Base-by-base conservation (phyloP, 2,797 vertebrate species). In the Salmo trutta region DNA sequence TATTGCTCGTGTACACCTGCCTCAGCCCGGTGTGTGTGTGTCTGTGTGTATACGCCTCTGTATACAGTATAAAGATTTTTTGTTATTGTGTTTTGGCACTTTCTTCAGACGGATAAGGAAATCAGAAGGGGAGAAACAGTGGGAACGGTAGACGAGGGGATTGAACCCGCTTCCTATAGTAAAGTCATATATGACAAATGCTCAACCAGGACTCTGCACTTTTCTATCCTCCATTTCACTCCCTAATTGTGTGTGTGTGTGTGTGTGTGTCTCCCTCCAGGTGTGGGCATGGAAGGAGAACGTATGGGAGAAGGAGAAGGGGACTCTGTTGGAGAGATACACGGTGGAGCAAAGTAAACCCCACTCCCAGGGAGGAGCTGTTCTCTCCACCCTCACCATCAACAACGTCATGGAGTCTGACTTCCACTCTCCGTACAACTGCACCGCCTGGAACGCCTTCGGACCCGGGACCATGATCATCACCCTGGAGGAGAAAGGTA, bases 261-360 rank as follows among this genome's bases (percentile, higher is more conserved):
- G 36, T 36, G 36, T 8, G 36, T 41, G 41, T 47, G 41, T 47
- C 2, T 47, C 24, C 16, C n/a, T 74, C 1, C 41, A 70, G 65
- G 97, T 97, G 0, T 99, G 98, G 98, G 97, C 97, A 0, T 99
- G 97, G 98, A 96, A 98, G 90, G 98, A 99, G 93, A 98, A 97
- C 14, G 93, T 98, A 36, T 89, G 98, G 93, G 98, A 99, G 87
- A 95, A 95, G n/a, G 98, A 98, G 64, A 97, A 97, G 1, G 94
- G 94, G 1, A 95, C 93, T 0, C 83, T 95, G 80, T 89, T 97
- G 92, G 98, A 98, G 85, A 79, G 97, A 17, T 99, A 98, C 90
- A 99, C 97, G 0, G 97, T 99, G 84, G 98, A 99, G 88, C 93
- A 97, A 86, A 95, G 94, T 31, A 93, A 93, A 72, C 92, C 93